Percentiles rank a stretch among this genome's conserved stretches.
Evolutionary conservation across 1,140 invertebrate species (phyloP).

Genomic region (Trachelipus rathkii): DNA sequence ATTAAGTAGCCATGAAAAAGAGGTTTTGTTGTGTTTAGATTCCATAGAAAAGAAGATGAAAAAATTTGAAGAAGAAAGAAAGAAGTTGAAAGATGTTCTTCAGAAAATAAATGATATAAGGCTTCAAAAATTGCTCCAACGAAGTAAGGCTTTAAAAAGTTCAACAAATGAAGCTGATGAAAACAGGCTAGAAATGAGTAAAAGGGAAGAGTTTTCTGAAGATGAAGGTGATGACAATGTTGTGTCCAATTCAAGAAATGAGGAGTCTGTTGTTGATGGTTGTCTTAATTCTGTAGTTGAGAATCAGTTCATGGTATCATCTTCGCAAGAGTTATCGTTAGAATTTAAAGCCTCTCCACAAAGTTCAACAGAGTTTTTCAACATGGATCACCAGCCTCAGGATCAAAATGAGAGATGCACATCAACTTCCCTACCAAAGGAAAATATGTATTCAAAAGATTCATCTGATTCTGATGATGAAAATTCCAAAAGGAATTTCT

Average conservation of each 20-base stretch:
- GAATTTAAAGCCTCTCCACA: neutral
- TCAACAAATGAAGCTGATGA: no score
- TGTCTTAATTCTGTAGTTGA: neutral
- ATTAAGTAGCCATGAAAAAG: constrained; percentile 33
- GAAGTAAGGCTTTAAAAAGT: neutral
- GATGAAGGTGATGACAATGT: neutral
- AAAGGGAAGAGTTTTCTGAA: neutral
- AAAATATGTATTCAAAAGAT: neutral
- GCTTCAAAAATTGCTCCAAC: constrained; percentile 23
- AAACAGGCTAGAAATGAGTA: no score
- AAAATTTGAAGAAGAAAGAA: constrained; percentile 30
- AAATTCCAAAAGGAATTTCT: neutral
- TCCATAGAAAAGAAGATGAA: constrained; percentile 29
- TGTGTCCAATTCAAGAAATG: neutral
- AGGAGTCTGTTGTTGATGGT: neutral
- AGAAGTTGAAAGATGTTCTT: constrained; percentile 31
- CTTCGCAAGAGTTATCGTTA: constrained; percentile 32
- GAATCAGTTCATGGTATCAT: constrained; percentile 26
- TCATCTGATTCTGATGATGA: neutral
- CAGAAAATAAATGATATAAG: constrained; percentile 27
- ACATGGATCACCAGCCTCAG: neutral
- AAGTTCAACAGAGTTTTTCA: neutral
- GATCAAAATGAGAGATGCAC: constrained; percentile 21
- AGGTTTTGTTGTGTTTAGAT: constrained; percentile 30
- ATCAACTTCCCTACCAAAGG: constrained; percentile 16